Conservation (phyloP, 2,888 invertebrate species). For the Automeris io region DNA sequence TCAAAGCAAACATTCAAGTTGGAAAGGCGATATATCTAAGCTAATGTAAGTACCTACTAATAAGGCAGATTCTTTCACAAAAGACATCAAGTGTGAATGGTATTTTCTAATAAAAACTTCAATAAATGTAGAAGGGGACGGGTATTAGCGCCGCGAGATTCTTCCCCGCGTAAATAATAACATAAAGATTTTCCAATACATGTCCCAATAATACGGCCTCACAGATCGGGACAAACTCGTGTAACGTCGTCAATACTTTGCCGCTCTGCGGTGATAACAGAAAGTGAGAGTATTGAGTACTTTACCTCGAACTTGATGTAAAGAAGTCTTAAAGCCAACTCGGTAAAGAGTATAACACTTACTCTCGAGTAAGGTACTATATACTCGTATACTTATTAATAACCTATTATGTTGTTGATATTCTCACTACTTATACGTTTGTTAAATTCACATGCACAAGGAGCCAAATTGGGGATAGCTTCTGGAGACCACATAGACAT, state of each 20-base stretch:
- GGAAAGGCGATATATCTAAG: slow-evolving; percentile 16
- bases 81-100: slow-evolving; percentile 39
- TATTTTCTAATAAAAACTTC: slow-evolving; percentile 66
- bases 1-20: slow-evolving; percentile 19
- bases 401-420: too few species aligned
- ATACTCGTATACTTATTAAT: too few species aligned
- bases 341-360: too few species aligned
- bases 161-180: slow-evolving; percentile 60
- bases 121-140: slow-evolving; percentile 54
- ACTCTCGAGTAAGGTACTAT: too few species aligned
- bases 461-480: too few species aligned
- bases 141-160: slow-evolving; percentile 59
- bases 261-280: background rate
- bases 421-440: too few species aligned
- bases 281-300: slow-evolving; percentile 1
- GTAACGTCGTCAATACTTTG: background rate
- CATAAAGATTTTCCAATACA: slow-evolving; percentile 65
- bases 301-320: slow-evolving; percentile 1
- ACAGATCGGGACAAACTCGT: slow-evolving; percentile 12
- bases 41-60: slow-evolving; percentile 18
- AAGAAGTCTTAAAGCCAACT: too few species aligned
- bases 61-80: slow-evolving; percentile 33
- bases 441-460: too few species aligned
- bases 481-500: too few species aligned
- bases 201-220: slow-evolving; percentile 41